Percentiles rank a stretch among this genome's conserved stretches.
Evolutionary conservation across 1,140 invertebrate genomes (phyloP).

Genomic region (Notospermus geniculatus): DNA sequence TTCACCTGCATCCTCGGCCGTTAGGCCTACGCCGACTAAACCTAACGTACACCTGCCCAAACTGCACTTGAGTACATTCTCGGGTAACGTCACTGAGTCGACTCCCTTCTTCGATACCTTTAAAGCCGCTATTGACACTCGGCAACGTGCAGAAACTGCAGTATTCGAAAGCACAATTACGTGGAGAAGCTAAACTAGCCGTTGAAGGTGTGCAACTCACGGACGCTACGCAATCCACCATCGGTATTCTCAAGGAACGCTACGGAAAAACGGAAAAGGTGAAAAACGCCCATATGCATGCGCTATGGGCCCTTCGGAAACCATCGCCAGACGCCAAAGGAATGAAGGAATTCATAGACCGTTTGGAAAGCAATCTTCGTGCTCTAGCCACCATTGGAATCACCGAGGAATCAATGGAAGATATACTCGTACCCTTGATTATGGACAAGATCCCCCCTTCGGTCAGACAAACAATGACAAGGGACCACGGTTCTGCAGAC

Average conservation of each 20-base stretch:
- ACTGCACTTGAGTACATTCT: constrained; percentile 15
- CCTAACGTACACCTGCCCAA: constrained; percentile 17
- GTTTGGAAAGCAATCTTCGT: too few relatives aligned
- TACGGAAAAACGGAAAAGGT: constrained; percentile 16
- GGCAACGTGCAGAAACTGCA: constrained; percentile 17
- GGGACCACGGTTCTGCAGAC: too few relatives aligned
- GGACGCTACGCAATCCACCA: constrained; percentile 14
- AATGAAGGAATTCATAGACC: too few relatives aligned
- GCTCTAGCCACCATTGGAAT: too few relatives aligned
- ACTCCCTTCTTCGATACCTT: constrained; percentile 20
- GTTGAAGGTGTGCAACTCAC: constrained; percentile 16
- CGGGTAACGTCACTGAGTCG: constrained; percentile 16
- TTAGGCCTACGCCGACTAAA: too few relatives aligned
- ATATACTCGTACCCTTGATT: too few relatives aligned
- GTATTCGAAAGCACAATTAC: constrained; percentile 15
- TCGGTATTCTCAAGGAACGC: constrained; percentile 13
- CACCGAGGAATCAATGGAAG: too few relatives aligned
- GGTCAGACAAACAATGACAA: too few relatives aligned
- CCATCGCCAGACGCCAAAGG: too few relatives aligned
- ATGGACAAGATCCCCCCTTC: too few relatives aligned
- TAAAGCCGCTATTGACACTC: constrained; percentile 7
- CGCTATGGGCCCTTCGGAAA: constrained; percentile 10
- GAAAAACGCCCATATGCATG: constrained; percentile 12
- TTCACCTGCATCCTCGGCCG: too few relatives aligned
- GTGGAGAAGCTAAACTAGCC: constrained; percentile 2